Evolutionary conservation across 2,797 vertebrate genomes (phyloP).

Genomic region (Hozukius guyotensis): DNA sequence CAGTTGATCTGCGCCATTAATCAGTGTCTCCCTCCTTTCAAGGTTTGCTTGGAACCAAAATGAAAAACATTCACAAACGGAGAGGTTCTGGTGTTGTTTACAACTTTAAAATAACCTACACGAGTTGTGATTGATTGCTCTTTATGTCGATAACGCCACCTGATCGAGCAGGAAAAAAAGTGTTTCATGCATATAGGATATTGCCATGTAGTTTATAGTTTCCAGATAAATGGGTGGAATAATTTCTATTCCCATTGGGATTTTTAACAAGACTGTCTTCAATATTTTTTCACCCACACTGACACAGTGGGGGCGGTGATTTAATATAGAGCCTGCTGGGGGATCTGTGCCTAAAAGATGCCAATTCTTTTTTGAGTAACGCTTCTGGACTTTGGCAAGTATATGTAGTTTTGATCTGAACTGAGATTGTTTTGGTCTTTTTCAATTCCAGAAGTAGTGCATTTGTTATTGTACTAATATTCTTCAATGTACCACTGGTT

Average conservation of each 20-base stretch:
- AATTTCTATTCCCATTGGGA: not conserved
- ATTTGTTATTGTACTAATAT: not conserved
- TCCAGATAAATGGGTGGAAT: not conserved
- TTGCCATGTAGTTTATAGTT: not conserved
- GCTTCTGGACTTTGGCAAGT: not conserved
- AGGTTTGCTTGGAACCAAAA: not conserved
- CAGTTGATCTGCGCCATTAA: not conserved
- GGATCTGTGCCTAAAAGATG: not conserved
- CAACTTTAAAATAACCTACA: not conserved
- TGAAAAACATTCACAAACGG: not conserved
- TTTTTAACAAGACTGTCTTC: not conserved
- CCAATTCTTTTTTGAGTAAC: not conserved
- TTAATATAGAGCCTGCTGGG: not conserved
- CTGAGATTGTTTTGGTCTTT: not conserved
- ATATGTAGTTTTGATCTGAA: not conserved
- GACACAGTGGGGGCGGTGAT: not conserved
- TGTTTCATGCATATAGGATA: not conserved
- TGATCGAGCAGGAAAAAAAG: not conserved
- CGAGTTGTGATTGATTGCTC: not conserved
- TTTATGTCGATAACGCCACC: not conserved
- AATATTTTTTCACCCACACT: not conserved
- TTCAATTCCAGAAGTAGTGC: not conserved
- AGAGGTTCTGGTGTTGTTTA: not conserved
- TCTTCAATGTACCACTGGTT: not conserved
- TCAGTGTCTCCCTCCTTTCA: conserved; percentile 2